Evolutionary conservation across 30 jellyfish, hydroid and myxozoan genomes (phyloP).

Genomic region (Aurelia coerulea): DNA sequence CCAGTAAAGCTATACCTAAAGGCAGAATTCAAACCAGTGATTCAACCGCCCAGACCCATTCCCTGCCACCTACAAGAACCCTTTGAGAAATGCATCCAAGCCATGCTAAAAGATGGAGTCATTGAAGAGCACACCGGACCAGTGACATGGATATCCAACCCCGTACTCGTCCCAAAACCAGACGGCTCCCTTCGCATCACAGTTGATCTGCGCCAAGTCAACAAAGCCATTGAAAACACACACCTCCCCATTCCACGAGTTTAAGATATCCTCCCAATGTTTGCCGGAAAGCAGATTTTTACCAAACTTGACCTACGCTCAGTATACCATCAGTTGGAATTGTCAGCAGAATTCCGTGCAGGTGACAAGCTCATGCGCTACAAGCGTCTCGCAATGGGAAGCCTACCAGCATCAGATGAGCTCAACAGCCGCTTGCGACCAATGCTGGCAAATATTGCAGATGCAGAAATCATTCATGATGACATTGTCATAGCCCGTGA

Average conservation of each 20-base stretch:
- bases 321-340: constrained; percentile 71
- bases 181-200: constrained; percentile 75
- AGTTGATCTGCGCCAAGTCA: constrained; percentile 49
- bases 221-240: constrained; percentile 49
- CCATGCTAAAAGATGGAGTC: constrained; percentile 28
- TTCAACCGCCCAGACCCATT: too few relatives aligned
- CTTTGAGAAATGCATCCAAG: too few relatives aligned
- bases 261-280: constrained; percentile 47
- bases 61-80: too few relatives aligned
- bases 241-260: constrained; percentile 57
- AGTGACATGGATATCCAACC: constrained; percentile 77
- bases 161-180: constrained; percentile 61
- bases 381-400: constrained; percentile 61
- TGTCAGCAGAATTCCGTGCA: constrained; percentile 12
- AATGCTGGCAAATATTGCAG: constrained; percentile 45
- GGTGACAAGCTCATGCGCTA: constrained; percentile 42
- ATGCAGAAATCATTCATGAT: not conserved
- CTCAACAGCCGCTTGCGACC: constrained; percentile 56
- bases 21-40: too few relatives aligned
- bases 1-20: too few relatives aligned
- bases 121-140: constrained; percentile 66
- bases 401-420: constrained; percentile 56
- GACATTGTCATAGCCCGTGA: too few relatives aligned
- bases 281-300: constrained; percentile 37
- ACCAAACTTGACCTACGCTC: constrained; percentile 59